Conservation (phyloP, 2,797 vertebrate species). For the Phyllotis vaccarum region DNA sequence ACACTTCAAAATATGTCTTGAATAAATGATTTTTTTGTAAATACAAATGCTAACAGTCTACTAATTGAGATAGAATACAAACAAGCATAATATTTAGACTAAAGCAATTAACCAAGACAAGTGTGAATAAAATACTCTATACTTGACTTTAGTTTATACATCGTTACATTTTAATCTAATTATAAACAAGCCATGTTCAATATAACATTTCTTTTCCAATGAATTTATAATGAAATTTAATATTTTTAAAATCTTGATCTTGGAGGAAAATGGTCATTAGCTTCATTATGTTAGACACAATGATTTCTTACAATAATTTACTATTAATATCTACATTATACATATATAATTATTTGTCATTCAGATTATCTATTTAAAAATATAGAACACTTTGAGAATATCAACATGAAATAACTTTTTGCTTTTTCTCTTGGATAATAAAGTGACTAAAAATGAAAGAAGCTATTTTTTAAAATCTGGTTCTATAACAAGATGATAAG, state of each 20-base stretch:
- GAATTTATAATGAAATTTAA: neutral
- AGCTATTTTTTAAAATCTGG: neutral
- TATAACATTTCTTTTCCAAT: neutral
- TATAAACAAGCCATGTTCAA: constrained; percentile 23
- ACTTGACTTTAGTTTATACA: constrained; percentile 41
- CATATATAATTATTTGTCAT: neutral
- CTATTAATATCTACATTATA: neutral
- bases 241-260: neutral
- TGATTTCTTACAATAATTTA: neutral
- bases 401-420: neutral
- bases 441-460: neutral
- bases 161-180: constrained; percentile 26
- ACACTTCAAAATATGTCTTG: constrained; percentile 43
- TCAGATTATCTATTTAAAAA: neutral
- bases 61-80: neutral
- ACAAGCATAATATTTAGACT: neutral
- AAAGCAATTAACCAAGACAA: constrained; percentile 47
- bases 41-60: constrained; percentile 28
- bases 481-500: neutral
- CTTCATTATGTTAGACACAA: neutral
- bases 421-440: neutral
- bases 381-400: neutral
- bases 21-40: constrained; percentile 71
- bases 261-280: neutral
- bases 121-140: constrained; percentile 21